Percentiles rank a stretch among this genome's conserved stretches.
These are phyloP conservation scores for Lampris incognitus DNA, from an alignment of 2,113 vertebrate species.

Conservation along the genomic window DNA sequence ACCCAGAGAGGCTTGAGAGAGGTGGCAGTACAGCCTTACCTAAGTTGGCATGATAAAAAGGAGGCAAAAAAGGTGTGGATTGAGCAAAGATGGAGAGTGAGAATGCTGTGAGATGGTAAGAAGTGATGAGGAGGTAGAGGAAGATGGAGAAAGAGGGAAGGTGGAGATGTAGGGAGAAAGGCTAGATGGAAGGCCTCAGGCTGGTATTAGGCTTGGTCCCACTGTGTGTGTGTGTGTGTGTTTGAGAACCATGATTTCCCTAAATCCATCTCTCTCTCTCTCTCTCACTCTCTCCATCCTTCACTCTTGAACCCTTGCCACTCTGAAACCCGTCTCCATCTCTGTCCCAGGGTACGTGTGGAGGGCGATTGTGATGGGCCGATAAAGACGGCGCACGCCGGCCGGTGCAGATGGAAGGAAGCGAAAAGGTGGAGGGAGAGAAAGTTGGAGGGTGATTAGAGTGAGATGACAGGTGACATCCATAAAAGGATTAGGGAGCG, in stretches of 20 bases:
- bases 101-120: slow-evolving; percentile 21
- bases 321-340: slow-evolving; percentile 45
- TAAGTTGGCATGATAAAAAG: slow-evolving; percentile 1
- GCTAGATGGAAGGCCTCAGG: slow-evolving; percentile 49
- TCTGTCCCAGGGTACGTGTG: slow-evolving; percentile 42
- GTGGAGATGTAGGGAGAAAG: slow-evolving; percentile 37
- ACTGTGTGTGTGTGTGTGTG: slow-evolving; percentile 40
- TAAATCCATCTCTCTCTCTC: slow-evolving; percentile 44
- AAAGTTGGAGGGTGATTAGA: slow-evolving; percentile 82
- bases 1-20: slow-evolving; percentile 28
- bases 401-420: background rate
- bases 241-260: slow-evolving; percentile 55
- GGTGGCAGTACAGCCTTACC: slow-evolving; percentile 37
- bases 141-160: slow-evolving; percentile 18
- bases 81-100: slow-evolving; percentile 23
- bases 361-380: slow-evolving; percentile 64
- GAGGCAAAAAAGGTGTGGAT: slow-evolving; percentile 14
- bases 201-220: slow-evolving; percentile 64
- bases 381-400: slow-evolving; percentile 43
- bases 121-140: slow-evolving; percentile 36
- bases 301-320: slow-evolving; percentile 49
- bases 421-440: slow-evolving; percentile 48
- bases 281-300: slow-evolving; percentile 21
- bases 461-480: slow-evolving; percentile 84
- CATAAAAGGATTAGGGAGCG: slow-evolving; percentile 80